A percentile compares a stretch with the other conserved stretches of the same genome.
Evolutionary conservation across 2,797 vertebrate genomes (phyloP).

Genomic region (Psittacula echo): DNA sequence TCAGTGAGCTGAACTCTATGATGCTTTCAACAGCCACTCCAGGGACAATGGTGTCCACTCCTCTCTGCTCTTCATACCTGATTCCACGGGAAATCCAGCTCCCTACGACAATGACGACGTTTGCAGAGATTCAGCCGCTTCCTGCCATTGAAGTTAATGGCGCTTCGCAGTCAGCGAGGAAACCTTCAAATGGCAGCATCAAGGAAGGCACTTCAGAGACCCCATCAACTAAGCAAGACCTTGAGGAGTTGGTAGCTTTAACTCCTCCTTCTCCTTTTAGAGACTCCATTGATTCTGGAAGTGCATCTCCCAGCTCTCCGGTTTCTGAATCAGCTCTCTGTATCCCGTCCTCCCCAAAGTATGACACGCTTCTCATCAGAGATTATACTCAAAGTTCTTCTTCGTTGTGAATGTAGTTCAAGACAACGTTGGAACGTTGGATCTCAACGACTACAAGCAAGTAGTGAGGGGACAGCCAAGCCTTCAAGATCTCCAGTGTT

Average conservation of each 20-base stretch:
- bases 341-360: constrained; percentile 88
- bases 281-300: constrained; percentile 92
- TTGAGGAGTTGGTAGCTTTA: constrained; percentile 94
- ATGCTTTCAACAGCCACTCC: constrained; percentile 86
- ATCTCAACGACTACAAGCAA: constrained; percentile 7
- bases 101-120: constrained; percentile 90
- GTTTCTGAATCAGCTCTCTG: constrained; percentile 88
- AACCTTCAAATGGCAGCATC: constrained; percentile 77
- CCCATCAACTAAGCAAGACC: constrained; percentile 82
- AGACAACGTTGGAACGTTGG: neutral
- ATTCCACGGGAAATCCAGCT: constrained; percentile 90
- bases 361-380: constrained; percentile 91
- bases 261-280: constrained; percentile 98
- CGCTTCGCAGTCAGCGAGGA: constrained; percentile 76
- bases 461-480: constrained; percentile 35
- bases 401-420: constrained; percentile 88
- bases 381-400: constrained; percentile 99
- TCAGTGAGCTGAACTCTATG: constrained; percentile 95
- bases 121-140: constrained; percentile 92
- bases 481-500: constrained; percentile 68
- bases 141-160: constrained; percentile 87
- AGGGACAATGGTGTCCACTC: constrained; percentile 76
- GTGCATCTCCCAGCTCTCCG: constrained; percentile 88
- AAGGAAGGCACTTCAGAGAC: constrained; percentile 78
- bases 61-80: constrained; percentile 85